Conservation (phyloP, 2,113 vertebrate species). For the Myrmecobius fasciatus region DNA sequence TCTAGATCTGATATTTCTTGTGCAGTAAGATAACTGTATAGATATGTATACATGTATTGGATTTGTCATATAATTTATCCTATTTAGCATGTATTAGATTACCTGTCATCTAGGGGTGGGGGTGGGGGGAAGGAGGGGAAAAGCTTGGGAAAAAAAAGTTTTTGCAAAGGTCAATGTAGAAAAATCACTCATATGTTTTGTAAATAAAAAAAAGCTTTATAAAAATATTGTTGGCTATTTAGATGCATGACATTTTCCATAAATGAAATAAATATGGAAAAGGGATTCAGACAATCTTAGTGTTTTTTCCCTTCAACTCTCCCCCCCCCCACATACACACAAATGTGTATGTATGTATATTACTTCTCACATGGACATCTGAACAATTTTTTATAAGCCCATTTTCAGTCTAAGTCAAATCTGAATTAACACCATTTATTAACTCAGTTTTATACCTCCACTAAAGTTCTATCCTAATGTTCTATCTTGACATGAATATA, state of each 20-base stretch:
- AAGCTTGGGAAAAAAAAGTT: too few species aligned
- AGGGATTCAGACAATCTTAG: neutral
- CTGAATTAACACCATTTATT: neutral
- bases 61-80: too few species aligned
- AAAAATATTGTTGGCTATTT: neutral
- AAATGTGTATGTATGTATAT: neutral
- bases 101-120: too few species aligned
- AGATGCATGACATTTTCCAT: neutral
- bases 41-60: too few species aligned
- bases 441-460: neutral
- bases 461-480: neutral
- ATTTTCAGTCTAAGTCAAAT: neutral
- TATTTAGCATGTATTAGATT: too few species aligned
- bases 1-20: too few species aligned
- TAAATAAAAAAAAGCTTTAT: too few species aligned
- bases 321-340: neutral
- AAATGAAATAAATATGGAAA: neutral
- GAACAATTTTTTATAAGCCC: neutral
- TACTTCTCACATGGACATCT: neutral
- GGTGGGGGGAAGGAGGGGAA: too few species aligned
- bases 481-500: neutral
- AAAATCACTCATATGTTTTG: too few species aligned
- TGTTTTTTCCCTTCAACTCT: neutral
- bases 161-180: too few species aligned
- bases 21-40: too few species aligned